Evolutionary conservation across 2,888 invertebrate species (phyloP).

Genomic region (Aphodius granarius): DNA sequence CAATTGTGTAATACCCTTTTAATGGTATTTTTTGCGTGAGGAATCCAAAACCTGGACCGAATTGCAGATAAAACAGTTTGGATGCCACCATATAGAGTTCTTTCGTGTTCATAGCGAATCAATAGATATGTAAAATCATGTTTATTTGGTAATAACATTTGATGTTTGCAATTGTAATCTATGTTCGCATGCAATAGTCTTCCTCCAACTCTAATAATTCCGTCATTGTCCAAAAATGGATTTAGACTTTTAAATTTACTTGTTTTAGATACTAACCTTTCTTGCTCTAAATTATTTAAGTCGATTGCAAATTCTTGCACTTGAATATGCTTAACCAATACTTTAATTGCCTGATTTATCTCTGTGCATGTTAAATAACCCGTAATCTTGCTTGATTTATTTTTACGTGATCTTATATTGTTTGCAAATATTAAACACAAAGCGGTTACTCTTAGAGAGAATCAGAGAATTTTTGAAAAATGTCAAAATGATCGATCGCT

Average conservation of each 20-base stretch:
- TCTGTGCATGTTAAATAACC: too few relatives aligned
- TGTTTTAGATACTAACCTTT: too few relatives aligned
- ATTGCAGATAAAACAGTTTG: slow-evolving; percentile 32
- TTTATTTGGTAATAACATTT: background rate
- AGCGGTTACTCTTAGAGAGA: too few relatives aligned
- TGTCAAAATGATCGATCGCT: too few relatives aligned
- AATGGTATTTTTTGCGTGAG: slow-evolving; percentile 15
- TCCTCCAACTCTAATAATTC: slow-evolving; percentile 11
- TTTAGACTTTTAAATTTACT: background rate
- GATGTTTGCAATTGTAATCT: slow-evolving; percentile 1
- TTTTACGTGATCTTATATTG: too few relatives aligned
- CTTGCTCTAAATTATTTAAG: too few relatives aligned
- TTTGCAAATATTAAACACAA: too few relatives aligned
- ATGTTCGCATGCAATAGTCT: background rate
- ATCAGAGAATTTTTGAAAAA: too few relatives aligned
- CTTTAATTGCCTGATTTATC: too few relatives aligned
- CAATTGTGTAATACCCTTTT: slow-evolving; percentile 23
- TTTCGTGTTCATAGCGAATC: slow-evolving; percentile 5
- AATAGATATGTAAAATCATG: slow-evolving; percentile 15
- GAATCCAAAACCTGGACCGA: slow-evolving; percentile 27
- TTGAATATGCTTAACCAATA: too few relatives aligned
- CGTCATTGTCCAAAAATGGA: slow-evolving; percentile 8
- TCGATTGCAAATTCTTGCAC: too few relatives aligned
- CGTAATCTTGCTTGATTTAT: too few relatives aligned
- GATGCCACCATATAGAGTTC: slow-evolving; percentile 32